Evolutionary conservation across 2,888 invertebrate species (phyloP).

Genomic region (Leucania comma): DNA sequence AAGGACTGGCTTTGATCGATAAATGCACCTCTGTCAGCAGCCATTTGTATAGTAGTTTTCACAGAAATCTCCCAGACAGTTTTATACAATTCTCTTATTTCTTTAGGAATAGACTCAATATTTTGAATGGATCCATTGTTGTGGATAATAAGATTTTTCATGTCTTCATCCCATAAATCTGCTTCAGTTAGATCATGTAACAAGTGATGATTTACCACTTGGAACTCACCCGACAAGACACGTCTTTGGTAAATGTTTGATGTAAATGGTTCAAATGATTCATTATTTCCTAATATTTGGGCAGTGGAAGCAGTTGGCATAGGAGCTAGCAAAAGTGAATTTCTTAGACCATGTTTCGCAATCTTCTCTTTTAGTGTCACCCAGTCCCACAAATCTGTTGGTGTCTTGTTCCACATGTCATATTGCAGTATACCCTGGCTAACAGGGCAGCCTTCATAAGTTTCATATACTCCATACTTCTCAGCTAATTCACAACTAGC

Average conservation of each 20-base stretch:
- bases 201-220: conserved; percentile 99
- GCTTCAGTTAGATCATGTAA: conserved; percentile 97
- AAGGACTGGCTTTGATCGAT: conserved; percentile 99
- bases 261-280: conserved; percentile 99
- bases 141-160: conserved; percentile 98
- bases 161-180: conserved; percentile 98
- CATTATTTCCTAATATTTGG: conserved; percentile 99
- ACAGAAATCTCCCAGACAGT: conserved; percentile 99
- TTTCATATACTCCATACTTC: conserved; percentile 96
- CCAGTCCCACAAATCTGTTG: conserved; percentile 98
- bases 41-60: conserved; percentile 98
- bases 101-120: conserved; percentile 95
- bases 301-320: conserved; percentile 99
- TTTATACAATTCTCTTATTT: conserved; percentile 97
- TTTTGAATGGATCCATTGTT: conserved; percentile 98
- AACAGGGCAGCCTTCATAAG: conserved; percentile 97
- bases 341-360: conserved; percentile 96
- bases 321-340: conserved; percentile 98
- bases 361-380: conserved; percentile 95
- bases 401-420: conserved; percentile 99
- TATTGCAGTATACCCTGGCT: conserved; percentile 99
- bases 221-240: conserved; percentile 98
- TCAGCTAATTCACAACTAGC: conserved; percentile 98
- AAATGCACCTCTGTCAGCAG: conserved; percentile 99
- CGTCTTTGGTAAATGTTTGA: conserved; percentile 98